phyloP scores from a whole-genome alignment of 2,888 invertebrate genomes.

The Zele albiditarsus region DNA sequence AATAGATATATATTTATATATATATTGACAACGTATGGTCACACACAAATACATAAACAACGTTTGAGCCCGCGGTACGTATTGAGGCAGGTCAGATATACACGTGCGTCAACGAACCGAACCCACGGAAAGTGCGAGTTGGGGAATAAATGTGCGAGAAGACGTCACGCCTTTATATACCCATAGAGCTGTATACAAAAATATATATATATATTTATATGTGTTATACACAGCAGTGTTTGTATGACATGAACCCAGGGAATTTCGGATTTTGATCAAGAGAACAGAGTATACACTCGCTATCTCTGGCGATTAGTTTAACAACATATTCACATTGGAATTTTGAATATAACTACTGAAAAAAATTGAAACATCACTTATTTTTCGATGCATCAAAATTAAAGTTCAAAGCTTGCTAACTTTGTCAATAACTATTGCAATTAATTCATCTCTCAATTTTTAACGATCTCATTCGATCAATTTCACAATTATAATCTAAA shows the following conservation, averaged over 20 bases:
- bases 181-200: background rate
- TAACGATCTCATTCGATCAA: too few species aligned
- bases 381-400: too few species aligned
- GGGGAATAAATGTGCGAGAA: conserved; percentile 31
- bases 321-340: background rate
- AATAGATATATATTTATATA: conserved; percentile 13
- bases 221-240: background rate
- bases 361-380: too few species aligned
- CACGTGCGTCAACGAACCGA: conserved; percentile 50
- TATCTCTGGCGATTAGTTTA: background rate
- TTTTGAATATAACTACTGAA: too few species aligned
- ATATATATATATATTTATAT: background rate
- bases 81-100: conserved; percentile 51
- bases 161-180: conserved; percentile 19
- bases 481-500: too few species aligned
- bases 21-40: background rate
- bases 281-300: background rate
- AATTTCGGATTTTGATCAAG: background rate
- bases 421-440: too few species aligned
- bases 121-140: conserved; percentile 49
- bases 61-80: conserved; percentile 35
- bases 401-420: too few species aligned
- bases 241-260: background rate
- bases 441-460: too few species aligned
- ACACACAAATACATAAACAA: conserved; percentile 15